Percentiles rank a stretch among this genome's conserved stretches.
Evolutionary conservation across 2,797 vertebrate genomes (phyloP).

Genomic region (Gambelia wislizenii): DNA sequence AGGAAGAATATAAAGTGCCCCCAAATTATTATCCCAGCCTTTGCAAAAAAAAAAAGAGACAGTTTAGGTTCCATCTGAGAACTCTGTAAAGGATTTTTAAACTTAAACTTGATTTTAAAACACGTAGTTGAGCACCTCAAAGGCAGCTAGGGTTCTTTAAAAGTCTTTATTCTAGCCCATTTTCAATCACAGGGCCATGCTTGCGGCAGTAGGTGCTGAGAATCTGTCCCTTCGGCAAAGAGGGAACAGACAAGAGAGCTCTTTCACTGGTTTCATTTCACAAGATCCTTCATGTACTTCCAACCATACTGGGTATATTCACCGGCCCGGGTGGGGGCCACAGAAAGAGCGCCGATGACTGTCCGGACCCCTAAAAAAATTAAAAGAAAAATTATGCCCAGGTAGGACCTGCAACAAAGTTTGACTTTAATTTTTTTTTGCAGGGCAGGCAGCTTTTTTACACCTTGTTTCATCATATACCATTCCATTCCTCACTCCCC

Average conservation of each 20-base stretch:
- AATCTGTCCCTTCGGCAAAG: background rate
- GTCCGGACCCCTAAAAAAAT: constrained; percentile 84
- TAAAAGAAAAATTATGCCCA: background rate
- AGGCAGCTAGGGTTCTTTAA: background rate
- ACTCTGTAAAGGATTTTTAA: too few relatives aligned
- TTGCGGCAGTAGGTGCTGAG: background rate
- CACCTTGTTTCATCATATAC: accelerated
- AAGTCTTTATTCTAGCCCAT: constrained; percentile 65
- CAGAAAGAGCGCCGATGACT: constrained; percentile 86
- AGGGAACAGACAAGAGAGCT: background rate
- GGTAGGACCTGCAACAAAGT: background rate
- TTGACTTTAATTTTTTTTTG: too few relatives aligned
- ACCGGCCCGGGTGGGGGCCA: constrained; percentile 84
- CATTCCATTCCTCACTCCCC: background rate
- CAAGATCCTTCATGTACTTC: constrained; percentile 87
- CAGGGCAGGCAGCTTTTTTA: accelerated
- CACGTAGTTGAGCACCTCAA: background rate
- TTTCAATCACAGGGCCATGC: background rate
- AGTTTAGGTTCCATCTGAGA: too few relatives aligned
- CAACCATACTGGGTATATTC: constrained; percentile 85
- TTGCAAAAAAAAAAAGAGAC: too few relatives aligned
- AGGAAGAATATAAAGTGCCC: too few relatives aligned
- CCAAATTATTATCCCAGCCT: too few relatives aligned
- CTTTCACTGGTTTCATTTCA: constrained; percentile 77
- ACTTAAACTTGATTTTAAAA: too few relatives aligned